Base-by-base conservation (phyloP, 2,113 vertebrate genomes). In the Microtus pennsylvanicus region DNA sequence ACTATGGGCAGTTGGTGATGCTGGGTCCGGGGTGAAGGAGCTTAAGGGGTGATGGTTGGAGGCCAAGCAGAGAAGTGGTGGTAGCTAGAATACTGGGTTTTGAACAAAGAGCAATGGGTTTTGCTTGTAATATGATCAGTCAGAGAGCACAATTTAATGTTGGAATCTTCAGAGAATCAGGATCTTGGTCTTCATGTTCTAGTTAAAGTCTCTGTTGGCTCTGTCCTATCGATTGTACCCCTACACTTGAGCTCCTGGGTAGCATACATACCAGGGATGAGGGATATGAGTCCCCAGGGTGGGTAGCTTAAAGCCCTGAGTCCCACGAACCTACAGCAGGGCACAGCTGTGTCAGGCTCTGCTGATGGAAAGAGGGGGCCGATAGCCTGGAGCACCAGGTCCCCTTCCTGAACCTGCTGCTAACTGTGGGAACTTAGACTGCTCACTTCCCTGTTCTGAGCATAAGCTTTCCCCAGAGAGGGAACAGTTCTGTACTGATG, bases 331-430 rank as follows among this genome's bases (percentile, higher is more conserved):
- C 33, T 87, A 9, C 3, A 0, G 0, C 14, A 42, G 89, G 33
- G 30, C 14, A 33, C 33, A 19, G 10, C 12, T 14, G 22, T 7
- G 67, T 17, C 24, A 17, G 61, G 8, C 0, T 5, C 50, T 35
- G 8, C 4, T 4, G 0, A 19, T 12, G 4, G 5, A 5, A 47
- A 67, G 19, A 45, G 19, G 9, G 11, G 74, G 16, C 85, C 7
- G 0, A 17, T 3, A 74, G 0, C 6, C 33, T 33, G 76, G 55
- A 55, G 30, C 5, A 0, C 50, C 4, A 6, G n/a, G 30, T 4
- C 81, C 28, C 47, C 19, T 7, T 90, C 76, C 33, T 5, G 12
- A 67, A 45, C 28, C n/a, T 33, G 47, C 26, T 12, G 1, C 11
- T 14, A 12, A 24, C 67, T 35, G 2, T 42, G 50, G n/a, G 82